Percentiles rank a stretch among this genome's conserved stretches.
phyloP scores from a whole-genome alignment of 2,888 invertebrate genomes.

The Timema cristinae region DNA sequence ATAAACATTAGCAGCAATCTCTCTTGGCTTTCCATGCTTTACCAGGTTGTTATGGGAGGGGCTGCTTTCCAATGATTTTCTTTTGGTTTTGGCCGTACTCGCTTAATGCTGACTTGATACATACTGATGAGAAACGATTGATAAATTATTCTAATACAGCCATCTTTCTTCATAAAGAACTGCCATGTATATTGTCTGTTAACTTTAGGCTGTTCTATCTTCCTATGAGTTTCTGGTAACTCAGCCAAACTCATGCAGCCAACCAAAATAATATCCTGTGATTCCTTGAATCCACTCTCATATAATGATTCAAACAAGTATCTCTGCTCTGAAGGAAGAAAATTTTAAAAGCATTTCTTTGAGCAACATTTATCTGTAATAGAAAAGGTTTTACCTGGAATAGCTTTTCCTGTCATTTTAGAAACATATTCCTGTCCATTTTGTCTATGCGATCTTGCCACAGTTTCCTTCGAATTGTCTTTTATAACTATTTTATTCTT shows the following conservation, averaged over 20 bases:
- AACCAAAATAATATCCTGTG: background rate
- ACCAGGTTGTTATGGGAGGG: background rate
- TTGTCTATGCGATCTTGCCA: background rate
- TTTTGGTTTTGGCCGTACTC: background rate
- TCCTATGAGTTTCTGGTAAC: background rate
- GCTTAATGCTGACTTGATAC: slow-evolving; percentile 3
- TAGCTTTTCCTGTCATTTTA: background rate
- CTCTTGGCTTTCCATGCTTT: background rate
- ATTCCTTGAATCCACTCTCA: background rate
- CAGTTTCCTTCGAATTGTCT: background rate
- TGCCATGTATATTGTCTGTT: background rate
- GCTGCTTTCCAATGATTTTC: background rate
- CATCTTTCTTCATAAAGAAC: background rate
- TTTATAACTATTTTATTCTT: background rate
- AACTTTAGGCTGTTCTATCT: background rate
- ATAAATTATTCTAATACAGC: background rate
- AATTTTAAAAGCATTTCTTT: background rate
- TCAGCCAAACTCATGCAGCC: background rate
- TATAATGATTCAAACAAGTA: background rate
- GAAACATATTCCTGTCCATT: slow-evolving; percentile 1
- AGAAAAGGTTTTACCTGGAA: slow-evolving; percentile 2
- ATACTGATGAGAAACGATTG: background rate
- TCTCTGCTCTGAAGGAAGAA: background rate
- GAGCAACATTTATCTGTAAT: background rate
- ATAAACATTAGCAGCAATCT: background rate